Conservation (phyloP, 2,113 vertebrate genomes). For the Phylloscopus whistleri region DNA sequence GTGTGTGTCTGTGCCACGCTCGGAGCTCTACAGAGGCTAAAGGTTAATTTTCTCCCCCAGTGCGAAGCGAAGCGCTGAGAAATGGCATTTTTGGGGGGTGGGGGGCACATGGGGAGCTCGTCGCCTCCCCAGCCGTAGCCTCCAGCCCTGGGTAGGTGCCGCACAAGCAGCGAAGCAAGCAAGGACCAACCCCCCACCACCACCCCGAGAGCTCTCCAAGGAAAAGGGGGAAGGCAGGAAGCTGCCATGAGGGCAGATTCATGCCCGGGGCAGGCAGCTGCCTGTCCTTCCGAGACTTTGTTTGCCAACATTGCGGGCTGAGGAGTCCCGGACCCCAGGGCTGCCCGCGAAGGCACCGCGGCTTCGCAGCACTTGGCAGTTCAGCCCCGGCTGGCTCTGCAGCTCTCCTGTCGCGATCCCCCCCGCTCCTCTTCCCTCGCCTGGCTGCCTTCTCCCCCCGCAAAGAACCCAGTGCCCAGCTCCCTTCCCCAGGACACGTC, state of each 20-base stretch:
- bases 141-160: background rate
- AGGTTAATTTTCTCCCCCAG: background rate
- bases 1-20: background rate
- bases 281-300: background rate
- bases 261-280: background rate
- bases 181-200: background rate
- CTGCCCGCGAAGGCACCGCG: background rate
- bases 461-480: background rate
- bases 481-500: background rate
- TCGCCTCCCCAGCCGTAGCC: background rate
- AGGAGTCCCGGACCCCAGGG: constrained; percentile 3
- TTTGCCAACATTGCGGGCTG: constrained; percentile 14
- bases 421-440: background rate
- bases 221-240: background rate
- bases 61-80: background rate
- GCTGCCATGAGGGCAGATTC: background rate
- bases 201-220: background rate
- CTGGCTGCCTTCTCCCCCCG: background rate
- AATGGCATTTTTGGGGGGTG: background rate
- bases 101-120: background rate
- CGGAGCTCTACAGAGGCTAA: background rate
- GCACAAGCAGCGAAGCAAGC: background rate
- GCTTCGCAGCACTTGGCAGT: background rate
- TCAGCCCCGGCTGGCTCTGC: constrained; percentile 12
- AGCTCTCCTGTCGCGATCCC: background rate